A percentile compares a stretch with the other conserved stretches of the same genome.
Conservation (phyloP, 2,113 vertebrate species). For the Crotalus tigris region DNA sequence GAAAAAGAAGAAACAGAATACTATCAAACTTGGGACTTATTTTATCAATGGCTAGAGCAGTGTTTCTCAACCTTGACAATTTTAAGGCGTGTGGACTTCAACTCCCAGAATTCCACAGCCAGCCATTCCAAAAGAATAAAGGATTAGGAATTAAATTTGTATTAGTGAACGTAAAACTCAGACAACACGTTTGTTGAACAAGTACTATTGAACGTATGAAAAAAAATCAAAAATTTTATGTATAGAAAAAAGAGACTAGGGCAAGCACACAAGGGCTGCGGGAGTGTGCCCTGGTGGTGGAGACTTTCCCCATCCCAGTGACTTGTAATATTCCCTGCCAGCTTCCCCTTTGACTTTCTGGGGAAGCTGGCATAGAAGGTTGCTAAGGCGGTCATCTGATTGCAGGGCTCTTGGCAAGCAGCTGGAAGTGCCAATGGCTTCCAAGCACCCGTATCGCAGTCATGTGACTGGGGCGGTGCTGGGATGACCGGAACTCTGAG, state of each 20-base stretch:
- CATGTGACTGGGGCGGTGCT: background rate
- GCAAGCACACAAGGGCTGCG: background rate
- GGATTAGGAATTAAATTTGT: too few relatives aligned
- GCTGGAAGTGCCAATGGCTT: background rate
- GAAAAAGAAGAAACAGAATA: too few relatives aligned
- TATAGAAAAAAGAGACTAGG: background rate
- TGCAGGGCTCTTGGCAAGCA: background rate
- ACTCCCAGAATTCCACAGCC: too few relatives aligned
- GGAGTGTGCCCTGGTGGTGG: background rate
- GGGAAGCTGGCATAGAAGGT: background rate
- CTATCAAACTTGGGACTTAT: too few relatives aligned
- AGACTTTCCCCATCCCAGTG: background rate
- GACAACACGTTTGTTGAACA: too few relatives aligned
- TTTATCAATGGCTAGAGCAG: too few relatives aligned
- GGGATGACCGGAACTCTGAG: background rate
- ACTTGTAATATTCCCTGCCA: background rate
- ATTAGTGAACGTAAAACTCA: too few relatives aligned
- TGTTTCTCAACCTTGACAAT: too few relatives aligned
- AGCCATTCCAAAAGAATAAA: too few relatives aligned
- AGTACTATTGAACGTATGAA: too few relatives aligned
- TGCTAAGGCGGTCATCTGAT: background rate
- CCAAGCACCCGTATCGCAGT: background rate
- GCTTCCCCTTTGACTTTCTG: background rate
- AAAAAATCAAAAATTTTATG: too few relatives aligned
- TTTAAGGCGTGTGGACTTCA: too few relatives aligned